These are phyloP conservation scores for Eleutherodactylus coqui DNA, from an alignment of 2,797 vertebrate species.

Conservation along the genomic window DNA sequence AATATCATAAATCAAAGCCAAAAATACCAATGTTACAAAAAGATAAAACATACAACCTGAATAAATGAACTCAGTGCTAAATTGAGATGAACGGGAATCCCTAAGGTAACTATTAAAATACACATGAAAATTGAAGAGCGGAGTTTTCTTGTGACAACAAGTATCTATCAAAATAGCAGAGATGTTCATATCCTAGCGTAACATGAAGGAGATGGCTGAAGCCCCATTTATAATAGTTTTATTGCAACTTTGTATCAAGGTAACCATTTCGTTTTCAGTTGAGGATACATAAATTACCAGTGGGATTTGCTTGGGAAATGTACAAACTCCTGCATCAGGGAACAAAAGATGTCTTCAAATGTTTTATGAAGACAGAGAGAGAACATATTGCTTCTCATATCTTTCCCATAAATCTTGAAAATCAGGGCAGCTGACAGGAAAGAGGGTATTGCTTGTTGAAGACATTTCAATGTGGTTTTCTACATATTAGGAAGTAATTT, in stretches of 20 bases:
- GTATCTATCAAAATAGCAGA: slow-evolving; percentile 53
- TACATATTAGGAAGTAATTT: not conserved
- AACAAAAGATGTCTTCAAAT: slow-evolving; percentile 30
- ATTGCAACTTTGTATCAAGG: slow-evolving; percentile 50
- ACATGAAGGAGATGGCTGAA: slow-evolving; percentile 41
- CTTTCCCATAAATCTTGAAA: not conserved
- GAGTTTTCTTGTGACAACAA: slow-evolving; percentile 52
- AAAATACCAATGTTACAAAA: slow-evolving; percentile 40
- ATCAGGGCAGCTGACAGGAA: not conserved
- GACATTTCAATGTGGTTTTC: not conserved
- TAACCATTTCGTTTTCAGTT: slow-evolving; percentile 40
- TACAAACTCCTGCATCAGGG: not conserved
- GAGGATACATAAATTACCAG: slow-evolving; percentile 36
- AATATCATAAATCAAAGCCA: slow-evolving; percentile 53
- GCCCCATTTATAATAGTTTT: slow-evolving; percentile 50
- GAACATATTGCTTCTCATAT: slow-evolving; percentile 36
- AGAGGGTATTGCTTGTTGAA: not conserved
- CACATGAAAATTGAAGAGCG: slow-evolving; percentile 50
- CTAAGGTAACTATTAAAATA: slow-evolving; percentile 56
- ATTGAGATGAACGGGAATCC: slow-evolving; percentile 56
- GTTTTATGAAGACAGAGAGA: slow-evolving; percentile 22
- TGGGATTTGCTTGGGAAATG: slow-evolving; percentile 30
- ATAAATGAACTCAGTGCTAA: slow-evolving; percentile 57
- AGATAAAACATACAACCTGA: slow-evolving; percentile 42
- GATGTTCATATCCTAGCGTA: slow-evolving; percentile 30